These are phyloP conservation scores for Equus quagga DNA, from an alignment of 2,113 vertebrate species.

Conservation along the genomic window DNA sequence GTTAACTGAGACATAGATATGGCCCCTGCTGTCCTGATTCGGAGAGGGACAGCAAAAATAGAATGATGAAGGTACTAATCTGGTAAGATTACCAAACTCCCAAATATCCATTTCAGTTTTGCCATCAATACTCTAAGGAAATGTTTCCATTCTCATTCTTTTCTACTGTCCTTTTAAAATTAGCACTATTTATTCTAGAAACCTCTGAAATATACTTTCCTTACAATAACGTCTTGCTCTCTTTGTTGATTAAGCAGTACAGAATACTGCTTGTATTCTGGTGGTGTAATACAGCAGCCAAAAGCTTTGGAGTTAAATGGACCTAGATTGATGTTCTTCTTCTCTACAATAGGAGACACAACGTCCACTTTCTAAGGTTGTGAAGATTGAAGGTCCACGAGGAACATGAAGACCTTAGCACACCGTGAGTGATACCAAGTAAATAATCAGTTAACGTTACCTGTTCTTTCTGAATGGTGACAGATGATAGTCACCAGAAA, in stretches of 20 bases:
- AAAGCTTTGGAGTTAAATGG: not conserved
- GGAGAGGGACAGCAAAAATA: not conserved
- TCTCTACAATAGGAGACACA: not conserved
- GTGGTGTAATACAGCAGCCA: not conserved
- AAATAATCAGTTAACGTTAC: not conserved
- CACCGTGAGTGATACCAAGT: not conserved
- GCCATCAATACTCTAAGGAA: not conserved
- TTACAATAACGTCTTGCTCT: not conserved
- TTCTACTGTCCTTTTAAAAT: not conserved
- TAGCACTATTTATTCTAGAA: constrained; percentile 8
- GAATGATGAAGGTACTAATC: not conserved
- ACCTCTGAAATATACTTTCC: not conserved
- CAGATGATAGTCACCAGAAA: not conserved
- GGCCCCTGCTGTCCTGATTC: not conserved
- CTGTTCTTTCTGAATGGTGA: not conserved
- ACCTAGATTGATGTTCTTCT: not conserved
- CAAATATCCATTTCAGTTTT: not conserved
- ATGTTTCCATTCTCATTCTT: not conserved
- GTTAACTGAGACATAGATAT: not conserved
- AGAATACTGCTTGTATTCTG: not conserved
- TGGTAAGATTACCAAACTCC: not conserved
- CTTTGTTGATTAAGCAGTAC: not conserved
- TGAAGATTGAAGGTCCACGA: not conserved
- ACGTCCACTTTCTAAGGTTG: not conserved
- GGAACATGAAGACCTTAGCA: not conserved